Percentiles rank a stretch among this genome's conserved stretches.
Conservation (phyloP, 2,797 vertebrate species). For the Chaenodraco wilsoni region DNA sequence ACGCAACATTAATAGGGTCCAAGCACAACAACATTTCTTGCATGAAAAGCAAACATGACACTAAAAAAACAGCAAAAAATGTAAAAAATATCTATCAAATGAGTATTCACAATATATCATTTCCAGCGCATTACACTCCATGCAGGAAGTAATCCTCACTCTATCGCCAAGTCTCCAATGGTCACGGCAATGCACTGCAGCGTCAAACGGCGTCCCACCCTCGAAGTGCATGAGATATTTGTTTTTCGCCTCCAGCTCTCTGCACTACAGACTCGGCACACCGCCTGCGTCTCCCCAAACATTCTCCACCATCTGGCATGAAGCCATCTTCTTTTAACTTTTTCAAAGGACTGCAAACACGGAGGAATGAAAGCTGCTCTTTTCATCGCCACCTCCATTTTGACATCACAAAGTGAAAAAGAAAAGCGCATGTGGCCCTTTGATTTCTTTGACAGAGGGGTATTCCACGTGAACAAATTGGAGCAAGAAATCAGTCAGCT, state of each 20-base stretch:
- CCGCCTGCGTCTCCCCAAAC: slow-evolving; percentile 8
- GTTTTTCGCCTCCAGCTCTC: slow-evolving; percentile 33
- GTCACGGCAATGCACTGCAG: no score
- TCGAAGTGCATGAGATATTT: slow-evolving; percentile 10
- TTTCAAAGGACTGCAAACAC: slow-evolving; percentile 52
- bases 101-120: no score
- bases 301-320: slow-evolving; percentile 27
- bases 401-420: slow-evolving; percentile 37
- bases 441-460: slow-evolving; percentile 32
- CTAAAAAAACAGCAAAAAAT: no score
- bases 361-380: slow-evolving; percentile 18
- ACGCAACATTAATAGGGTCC: slow-evolving; percentile 10
- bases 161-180: no score
- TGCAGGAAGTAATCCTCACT: no score
- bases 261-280: slow-evolving; percentile 10
- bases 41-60: no score
- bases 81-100: no score
- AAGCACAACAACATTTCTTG: no score
- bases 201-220: no score
- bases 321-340: slow-evolving; percentile 48
- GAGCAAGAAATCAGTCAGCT: slow-evolving; percentile 10
- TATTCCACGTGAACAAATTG: slow-evolving; percentile 19
- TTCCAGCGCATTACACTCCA: no score
- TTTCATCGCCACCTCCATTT: slow-evolving; percentile 33
- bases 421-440: slow-evolving; percentile 32